These are phyloP conservation scores for Enchytraeus crypticus DNA, from an alignment of 2,888 invertebrate species.

Conservation along the genomic window DNA sequence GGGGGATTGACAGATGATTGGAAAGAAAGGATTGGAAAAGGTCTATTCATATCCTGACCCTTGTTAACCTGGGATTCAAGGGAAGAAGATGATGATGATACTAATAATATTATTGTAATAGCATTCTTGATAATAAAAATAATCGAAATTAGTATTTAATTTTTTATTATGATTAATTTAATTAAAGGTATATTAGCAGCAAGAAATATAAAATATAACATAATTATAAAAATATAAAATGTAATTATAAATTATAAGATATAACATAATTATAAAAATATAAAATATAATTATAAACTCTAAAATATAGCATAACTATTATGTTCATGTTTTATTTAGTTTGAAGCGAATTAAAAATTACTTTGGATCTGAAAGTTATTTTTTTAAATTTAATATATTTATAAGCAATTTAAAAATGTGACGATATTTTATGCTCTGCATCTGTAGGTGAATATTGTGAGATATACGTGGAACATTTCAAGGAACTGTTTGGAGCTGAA, in stretches of 20 bases:
- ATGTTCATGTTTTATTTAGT: too few relatives aligned
- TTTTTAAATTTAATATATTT: too few relatives aligned
- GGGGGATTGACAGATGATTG: too few relatives aligned
- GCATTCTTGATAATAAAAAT: not conserved
- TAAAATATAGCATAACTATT: too few relatives aligned
- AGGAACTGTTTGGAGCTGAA: constrained; percentile 45
- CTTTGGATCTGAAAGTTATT: too few relatives aligned
- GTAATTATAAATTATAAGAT: not conserved
- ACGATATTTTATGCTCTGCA: constrained; percentile 2
- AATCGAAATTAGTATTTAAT: not conserved
- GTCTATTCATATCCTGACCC: too few relatives aligned
- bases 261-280: not conserved
- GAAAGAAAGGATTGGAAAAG: too few relatives aligned
- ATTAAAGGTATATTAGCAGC: not conserved
- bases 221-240: not conserved
- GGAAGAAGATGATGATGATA: too few relatives aligned
- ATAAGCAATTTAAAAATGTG: too few relatives aligned
- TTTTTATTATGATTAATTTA: not conserved
- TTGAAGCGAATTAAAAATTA: too few relatives aligned
- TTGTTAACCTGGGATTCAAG: too few relatives aligned
- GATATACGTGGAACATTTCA: constrained; percentile 60
- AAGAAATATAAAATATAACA: not conserved
- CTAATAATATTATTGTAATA: not conserved
- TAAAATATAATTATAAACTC: too few relatives aligned
- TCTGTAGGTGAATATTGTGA: constrained; percentile 57